phyloP scores from a whole-genome alignment of 2,797 vertebrate species.

The Periparus ater region DNA sequence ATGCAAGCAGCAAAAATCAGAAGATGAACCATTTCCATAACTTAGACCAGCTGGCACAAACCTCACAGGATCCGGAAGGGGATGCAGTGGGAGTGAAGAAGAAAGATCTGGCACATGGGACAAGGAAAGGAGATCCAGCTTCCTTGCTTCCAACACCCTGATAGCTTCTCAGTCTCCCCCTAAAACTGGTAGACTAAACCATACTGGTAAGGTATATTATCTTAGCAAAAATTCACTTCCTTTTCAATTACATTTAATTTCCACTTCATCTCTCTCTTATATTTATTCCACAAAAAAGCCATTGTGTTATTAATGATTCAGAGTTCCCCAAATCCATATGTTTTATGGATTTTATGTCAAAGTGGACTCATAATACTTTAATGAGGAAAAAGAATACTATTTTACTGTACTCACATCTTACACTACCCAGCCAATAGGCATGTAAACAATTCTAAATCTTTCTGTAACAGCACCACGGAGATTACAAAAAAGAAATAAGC shows the following conservation, averaged over 20 bases:
- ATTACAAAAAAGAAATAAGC: conserved; percentile 15
- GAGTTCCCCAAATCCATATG: conserved; percentile 31
- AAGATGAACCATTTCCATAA: background rate
- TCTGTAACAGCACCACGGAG: background rate
- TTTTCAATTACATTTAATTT: conserved; percentile 42
- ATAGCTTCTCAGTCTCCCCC: background rate
- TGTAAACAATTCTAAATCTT: conserved; percentile 21
- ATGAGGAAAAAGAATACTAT: conserved; percentile 49
- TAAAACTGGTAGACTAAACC: background rate
- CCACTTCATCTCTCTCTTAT: conserved; percentile 12
- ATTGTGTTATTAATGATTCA: conserved; percentile 35
- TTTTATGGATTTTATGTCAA: conserved; percentile 59
- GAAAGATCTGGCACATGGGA: background rate
- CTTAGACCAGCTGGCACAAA: background rate
- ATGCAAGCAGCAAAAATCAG: background rate
- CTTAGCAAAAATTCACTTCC: background rate
- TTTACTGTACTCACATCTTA: conserved; percentile 26
- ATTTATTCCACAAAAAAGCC: conserved; percentile 46
- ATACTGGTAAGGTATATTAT: background rate
- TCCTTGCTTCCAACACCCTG: background rate
- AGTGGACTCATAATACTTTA: conserved; percentile 43
- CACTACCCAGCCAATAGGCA: background rate
- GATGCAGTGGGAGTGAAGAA: background rate
- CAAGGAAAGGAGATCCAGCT: background rate
- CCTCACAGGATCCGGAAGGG: background rate